phyloP scores from a whole-genome alignment of 2,888 invertebrate genomes.

The Formica aserva region DNA sequence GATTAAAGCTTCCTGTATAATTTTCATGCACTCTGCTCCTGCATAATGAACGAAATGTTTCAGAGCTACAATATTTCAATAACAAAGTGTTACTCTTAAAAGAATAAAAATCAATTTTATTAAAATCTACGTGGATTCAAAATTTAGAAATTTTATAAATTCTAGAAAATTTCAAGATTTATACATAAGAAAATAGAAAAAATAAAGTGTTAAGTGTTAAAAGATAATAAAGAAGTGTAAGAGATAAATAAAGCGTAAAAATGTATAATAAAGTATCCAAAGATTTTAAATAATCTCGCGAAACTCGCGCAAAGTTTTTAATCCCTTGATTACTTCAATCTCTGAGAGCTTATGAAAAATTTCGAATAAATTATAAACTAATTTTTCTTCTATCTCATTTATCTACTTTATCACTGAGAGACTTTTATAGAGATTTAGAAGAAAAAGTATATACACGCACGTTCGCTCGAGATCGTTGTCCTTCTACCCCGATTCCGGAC shows the following conservation, averaged over 20 bases:
- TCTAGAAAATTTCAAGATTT: not conserved
- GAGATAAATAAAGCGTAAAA: not conserved
- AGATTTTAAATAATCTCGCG: not conserved
- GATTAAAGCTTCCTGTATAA: constrained; percentile 14
- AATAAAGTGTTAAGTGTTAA: not conserved
- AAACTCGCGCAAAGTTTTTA: not conserved
- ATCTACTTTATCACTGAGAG: not conserved
- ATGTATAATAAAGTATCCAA: not conserved
- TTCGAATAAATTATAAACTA: not conserved
- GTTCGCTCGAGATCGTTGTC: not conserved
- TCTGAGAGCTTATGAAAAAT: not conserved
- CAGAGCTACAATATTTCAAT: not conserved
- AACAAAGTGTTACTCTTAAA: not conserved
- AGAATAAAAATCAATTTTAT: not conserved
- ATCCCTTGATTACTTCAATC: not conserved
- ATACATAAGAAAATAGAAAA: not conserved
- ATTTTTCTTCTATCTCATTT: not conserved
- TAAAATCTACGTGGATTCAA: not conserved
- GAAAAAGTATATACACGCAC: not conserved
- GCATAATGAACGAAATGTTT: not conserved
- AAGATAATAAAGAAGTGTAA: not conserved
- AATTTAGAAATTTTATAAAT: not conserved
- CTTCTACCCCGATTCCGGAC: constrained; percentile 13
- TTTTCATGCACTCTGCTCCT: not conserved
- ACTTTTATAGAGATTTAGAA: constrained; percentile 10